Percentiles rank a stretch among this genome's conserved stretches.
These are phyloP conservation scores for Selene dorsalis DNA, from an alignment of 2,797 vertebrate genomes.

Conservation along the genomic window DNA sequence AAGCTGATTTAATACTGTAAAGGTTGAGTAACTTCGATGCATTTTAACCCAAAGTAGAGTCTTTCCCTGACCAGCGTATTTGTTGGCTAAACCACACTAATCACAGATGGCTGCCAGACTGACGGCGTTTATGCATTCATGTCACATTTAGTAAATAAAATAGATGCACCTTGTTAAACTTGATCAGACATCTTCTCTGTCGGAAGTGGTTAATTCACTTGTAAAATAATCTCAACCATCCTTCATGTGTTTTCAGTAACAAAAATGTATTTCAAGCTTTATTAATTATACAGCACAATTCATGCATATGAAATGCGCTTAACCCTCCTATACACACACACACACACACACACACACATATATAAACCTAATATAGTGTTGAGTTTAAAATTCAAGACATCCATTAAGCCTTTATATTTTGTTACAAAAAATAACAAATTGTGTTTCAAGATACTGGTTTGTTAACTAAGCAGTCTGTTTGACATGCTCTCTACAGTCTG, in stretches of 20 bases:
- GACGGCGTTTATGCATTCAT: background rate
- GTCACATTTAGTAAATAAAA: background rate
- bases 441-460: too few relatives aligned
- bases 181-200: background rate
- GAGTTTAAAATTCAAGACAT: too few relatives aligned
- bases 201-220: conserved; percentile 25
- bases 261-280: background rate
- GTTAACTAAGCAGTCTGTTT: too few relatives aligned
- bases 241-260: conserved; percentile 7
- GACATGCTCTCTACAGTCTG: too few relatives aligned
- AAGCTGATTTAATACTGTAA: background rate
- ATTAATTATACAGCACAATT: too few relatives aligned
- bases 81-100: background rate
- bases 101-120: background rate
- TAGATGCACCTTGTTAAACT: background rate
- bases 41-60: background rate
- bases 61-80: background rate
- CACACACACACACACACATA: too few relatives aligned
- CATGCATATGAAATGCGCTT: too few relatives aligned
- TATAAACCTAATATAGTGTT: too few relatives aligned
- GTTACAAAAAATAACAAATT: too few relatives aligned
- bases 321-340: too few relatives aligned
- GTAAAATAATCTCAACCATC: conserved; percentile 18
- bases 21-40: background rate
- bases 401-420: too few relatives aligned